phyloP scores from a whole-genome alignment of 2,888 invertebrate genomes.

The Polydrusus cervinus region DNA sequence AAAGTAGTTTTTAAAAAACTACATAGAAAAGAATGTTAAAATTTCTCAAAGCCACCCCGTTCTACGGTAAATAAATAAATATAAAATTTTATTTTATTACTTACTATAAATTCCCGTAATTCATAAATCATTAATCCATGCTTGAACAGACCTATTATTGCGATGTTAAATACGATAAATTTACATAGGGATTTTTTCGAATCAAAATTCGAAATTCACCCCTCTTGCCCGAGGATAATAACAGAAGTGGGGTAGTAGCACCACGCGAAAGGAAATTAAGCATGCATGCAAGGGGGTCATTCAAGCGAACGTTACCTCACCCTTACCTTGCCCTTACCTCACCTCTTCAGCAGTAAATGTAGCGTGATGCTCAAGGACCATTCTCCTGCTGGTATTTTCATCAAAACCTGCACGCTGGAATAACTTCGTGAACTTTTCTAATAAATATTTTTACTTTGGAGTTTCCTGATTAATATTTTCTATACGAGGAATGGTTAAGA shows the following conservation, averaged over 20 bases:
- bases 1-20: too few species aligned
- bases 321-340: too few species aligned
- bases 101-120: too few species aligned
- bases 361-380: slow-evolving; percentile 65
- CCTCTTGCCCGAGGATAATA: slow-evolving; percentile 59
- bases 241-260: slow-evolving; percentile 57
- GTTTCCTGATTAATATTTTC: slow-evolving; percentile 17
- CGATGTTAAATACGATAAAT: slow-evolving; percentile 47
- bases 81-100: slow-evolving; percentile 1
- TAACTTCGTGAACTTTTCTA: slow-evolving; percentile 63
- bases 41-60: too few species aligned
- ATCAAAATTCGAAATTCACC: slow-evolving; percentile 49
- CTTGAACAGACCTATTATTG: slow-evolving; percentile 35
- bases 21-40: too few species aligned
- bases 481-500: not conserved
- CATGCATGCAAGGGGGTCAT: slow-evolving; percentile 65
- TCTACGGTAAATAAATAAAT: too few species aligned
- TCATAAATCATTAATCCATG: slow-evolving; percentile 29
- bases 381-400: slow-evolving; percentile 63
- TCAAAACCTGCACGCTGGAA: slow-evolving; percentile 64
- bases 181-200: slow-evolving; percentile 51
- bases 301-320: slow-evolving; percentile 63
- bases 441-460: slow-evolving; percentile 59
- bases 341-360: slow-evolving; percentile 67
- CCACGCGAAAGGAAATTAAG: slow-evolving; percentile 64